A percentile compares a stretch with the other conserved stretches of the same genome.
Conservation (phyloP, 2,888 invertebrate species). For the Trachelus stipa region DNA sequence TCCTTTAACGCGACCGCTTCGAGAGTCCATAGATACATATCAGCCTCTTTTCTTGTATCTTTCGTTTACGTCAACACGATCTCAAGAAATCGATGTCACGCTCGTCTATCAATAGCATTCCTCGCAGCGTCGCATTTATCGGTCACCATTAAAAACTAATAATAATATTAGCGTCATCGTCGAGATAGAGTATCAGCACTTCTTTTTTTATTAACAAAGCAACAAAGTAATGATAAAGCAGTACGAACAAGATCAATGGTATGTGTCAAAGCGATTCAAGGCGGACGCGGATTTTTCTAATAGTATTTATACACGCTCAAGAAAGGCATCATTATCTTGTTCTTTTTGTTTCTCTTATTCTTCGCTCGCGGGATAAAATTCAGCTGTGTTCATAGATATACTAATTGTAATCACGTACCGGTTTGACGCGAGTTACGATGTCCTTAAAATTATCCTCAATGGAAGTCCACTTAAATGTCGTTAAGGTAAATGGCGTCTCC, state of each 20-base stretch:
- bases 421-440: neutral
- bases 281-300: neutral
- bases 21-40: conserved; percentile 11
- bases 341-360: neutral
- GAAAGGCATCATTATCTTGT: neutral
- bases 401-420: neutral
- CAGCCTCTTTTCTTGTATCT: conserved; percentile 4
- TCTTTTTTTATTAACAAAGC: neutral
- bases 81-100: neutral
- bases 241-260: neutral
- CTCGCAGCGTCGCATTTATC: neutral
- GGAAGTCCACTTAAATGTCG: neutral
- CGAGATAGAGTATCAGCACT: neutral
- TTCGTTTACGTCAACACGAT: neutral
- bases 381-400: neutral
- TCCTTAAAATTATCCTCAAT: neutral
- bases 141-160: neutral
- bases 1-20: neutral
- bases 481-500: neutral
- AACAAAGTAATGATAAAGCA: neutral
- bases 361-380: neutral
- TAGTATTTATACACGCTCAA: neutral
- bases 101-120: neutral
- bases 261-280: neutral
- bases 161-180: neutral